These are phyloP conservation scores for human DNA, from an alignment of 2,113 vertebrate species.

Conservation along the genomic window GRCh38 chr17:41005001-41005500, in stretches of 20 bases:
- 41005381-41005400: not conserved
- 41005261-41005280: not conserved
- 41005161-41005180: no score
- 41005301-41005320: not conserved
- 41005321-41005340: not conserved
- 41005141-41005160: no score
- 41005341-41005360: not conserved
- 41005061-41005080: not conserved
- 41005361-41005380: not conserved
- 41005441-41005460: not conserved
- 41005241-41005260: not conserved
- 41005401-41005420: not conserved
- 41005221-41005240: not conserved
- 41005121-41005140: no score
- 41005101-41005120: no score
- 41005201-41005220: no score
- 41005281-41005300: not conserved
- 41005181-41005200: no score
- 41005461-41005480: not conserved
- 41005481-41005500: not conserved
- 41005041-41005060: not conserved
- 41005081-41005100: no score
- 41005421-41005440: not conserved
- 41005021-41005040: not conserved
- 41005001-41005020: constrained; percentile 6